phyloP scores from a whole-genome alignment of 2,797 vertebrate species.

The Dendrocincla fuliginosa region DNA sequence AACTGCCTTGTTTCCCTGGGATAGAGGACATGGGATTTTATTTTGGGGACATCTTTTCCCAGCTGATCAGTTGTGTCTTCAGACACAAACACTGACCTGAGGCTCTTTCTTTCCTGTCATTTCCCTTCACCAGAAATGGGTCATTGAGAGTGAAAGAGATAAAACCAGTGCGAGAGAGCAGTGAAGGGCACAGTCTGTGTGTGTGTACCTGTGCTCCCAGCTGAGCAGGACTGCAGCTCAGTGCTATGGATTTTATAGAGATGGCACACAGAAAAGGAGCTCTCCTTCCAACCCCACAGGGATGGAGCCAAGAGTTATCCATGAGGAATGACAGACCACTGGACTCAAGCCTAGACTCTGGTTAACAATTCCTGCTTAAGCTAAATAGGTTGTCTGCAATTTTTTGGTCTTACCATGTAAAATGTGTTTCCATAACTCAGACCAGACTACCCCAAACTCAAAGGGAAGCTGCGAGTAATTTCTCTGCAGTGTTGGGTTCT shows the following conservation, averaged over 20 bases:
- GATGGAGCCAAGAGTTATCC: neutral
- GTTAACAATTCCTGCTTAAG: neutral
- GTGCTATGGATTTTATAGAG: neutral
- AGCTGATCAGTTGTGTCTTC: neutral
- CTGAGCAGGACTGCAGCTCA: neutral
- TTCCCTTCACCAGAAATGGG: neutral
- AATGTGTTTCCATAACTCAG: neutral
- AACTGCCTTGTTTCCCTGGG: neutral
- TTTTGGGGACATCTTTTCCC: neutral
- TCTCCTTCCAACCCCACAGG: neutral
- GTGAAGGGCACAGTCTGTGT: accelerated
- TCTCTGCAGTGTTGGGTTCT: neutral
- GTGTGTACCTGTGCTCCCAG: neutral
- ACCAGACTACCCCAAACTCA: neutral
- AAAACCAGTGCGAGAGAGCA: neutral
- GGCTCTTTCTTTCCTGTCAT: neutral
- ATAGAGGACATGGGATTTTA: neutral
- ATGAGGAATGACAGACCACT: neutral
- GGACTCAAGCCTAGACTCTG: neutral
- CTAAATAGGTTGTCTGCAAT: neutral
- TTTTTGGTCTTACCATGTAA: neutral
- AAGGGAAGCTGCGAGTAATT: neutral
- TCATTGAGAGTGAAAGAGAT: neutral
- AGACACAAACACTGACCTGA: neutral
- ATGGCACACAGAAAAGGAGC: neutral